These are phyloP conservation scores for Drosophila mercatorum DNA, from an alignment of 2,888 invertebrate genomes.

Conservation along the genomic window DNA sequence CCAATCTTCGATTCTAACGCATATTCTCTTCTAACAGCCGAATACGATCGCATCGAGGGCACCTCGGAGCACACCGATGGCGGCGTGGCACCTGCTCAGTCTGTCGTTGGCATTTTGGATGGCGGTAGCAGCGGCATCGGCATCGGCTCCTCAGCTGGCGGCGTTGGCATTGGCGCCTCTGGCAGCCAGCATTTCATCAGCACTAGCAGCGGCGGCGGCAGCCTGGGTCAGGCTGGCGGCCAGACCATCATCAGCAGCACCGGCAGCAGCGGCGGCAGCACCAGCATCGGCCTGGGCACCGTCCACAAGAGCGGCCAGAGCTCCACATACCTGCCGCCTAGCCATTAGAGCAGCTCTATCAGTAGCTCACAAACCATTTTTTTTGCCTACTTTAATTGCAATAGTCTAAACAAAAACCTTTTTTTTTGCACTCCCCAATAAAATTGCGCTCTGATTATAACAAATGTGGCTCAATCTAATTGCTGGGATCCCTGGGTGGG, in stretches of 20 bases:
- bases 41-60: conserved; percentile 82
- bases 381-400: conserved; percentile 45
- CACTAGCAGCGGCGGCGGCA: conserved; percentile 1
- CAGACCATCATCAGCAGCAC: conserved; percentile 24
- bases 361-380: conserved; percentile 11
- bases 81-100: conserved; percentile 81
- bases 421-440: conserved; percentile 24
- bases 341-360: conserved; percentile 41
- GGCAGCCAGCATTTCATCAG: conserved; percentile 16
- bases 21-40: conserved; percentile 57
- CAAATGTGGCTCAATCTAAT: neutral
- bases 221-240: conserved; percentile 17
- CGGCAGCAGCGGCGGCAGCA: conserved; percentile 23
- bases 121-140: conserved; percentile 44
- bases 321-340: conserved; percentile 69
- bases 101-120: conserved; percentile 81
- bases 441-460: conserved; percentile 18
- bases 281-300: conserved; percentile 1
- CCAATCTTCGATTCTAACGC: too few relatives aligned
- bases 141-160: conserved; percentile 8
- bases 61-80: conserved; percentile 81
- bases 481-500: neutral
- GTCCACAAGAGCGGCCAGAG: conserved; percentile 49
- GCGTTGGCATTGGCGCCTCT: conserved; percentile 9
- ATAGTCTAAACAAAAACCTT: conserved; percentile 30